Evolutionary conservation across 1,140 invertebrate species (phyloP), one percentile per base, ranked within the genome.

Genomic region (Drosophila punjabiensis): DNA sequence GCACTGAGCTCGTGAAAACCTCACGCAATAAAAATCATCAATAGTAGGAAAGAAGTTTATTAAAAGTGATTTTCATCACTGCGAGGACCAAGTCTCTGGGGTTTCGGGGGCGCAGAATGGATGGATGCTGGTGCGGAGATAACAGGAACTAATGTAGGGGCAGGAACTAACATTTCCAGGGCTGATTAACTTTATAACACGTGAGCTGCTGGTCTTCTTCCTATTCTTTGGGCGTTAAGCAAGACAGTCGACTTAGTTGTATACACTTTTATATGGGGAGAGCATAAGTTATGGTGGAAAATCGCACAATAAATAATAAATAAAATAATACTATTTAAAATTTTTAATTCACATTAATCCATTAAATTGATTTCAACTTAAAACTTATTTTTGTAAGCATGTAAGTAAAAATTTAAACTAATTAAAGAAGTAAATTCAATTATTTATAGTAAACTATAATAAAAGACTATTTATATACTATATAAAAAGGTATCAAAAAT

Each of bases 31-130:
- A 89, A 90, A 86, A 81, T 86, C 86, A 90, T 90, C 87, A 90
- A 90, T 90, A 84, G 76, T 62, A 75, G 69, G 61, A 81, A 81
- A 76, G 85, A 90, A 90, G 79, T 90, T 90, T 90, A 90, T 90
- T 82, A 90, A 90, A 90, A 90, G 79, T 82, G 88, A 84, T 90
- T 90, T 90, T 82, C 76, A 75, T 80, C 79, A 79, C 81, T 68
- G 66, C 75, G 50, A 28, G 66, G 50, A 20, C 73, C 47, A 50
- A 64, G 39, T 30, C 47, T 63, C 60, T 20, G 33, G 39, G 60
- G 71, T 24, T 30, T 39, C n/a, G 6, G 18, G 30, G 33, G 47
- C 6, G 16, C 16, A n/a, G n/a, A n/a, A n/a, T 9, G 48, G 47
- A 47, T 65, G 48, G 33, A 41, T 81, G 60, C 62, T 67, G 37